Evolutionary conservation across 2,113 vertebrate species (phyloP).

Genomic region (Xenopus tropicalis): UCB_Xtro_10.0 CM004448.2:77146001-77146500

Average conservation of each 20-base stretch:
- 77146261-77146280: not conserved
- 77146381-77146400: slow-evolving; percentile 21
- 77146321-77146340: slow-evolving; percentile 6
- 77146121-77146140: too few species aligned
- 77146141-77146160: too few species aligned
- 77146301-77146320: not conserved
- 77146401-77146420: slow-evolving; percentile 26
- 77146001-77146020: too few species aligned
- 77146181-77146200: not conserved
- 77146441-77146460: slow-evolving; percentile 17
- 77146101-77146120: too few species aligned
- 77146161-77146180: too few species aligned
- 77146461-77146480: slow-evolving; percentile 2
- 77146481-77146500: slow-evolving; percentile 22
- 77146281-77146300: not conserved
- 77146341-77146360: not conserved
- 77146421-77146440: slow-evolving; percentile 12
- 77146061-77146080: too few species aligned
- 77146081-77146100: too few species aligned
- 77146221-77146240: not conserved
- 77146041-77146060: too few species aligned
- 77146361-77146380: slow-evolving; percentile 5
- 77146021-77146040: too few species aligned
- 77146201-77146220: not conserved
- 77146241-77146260: not conserved